phyloP scores from a whole-genome alignment of 2,888 invertebrate genomes.

The Drosophila antonietae region DNA sequence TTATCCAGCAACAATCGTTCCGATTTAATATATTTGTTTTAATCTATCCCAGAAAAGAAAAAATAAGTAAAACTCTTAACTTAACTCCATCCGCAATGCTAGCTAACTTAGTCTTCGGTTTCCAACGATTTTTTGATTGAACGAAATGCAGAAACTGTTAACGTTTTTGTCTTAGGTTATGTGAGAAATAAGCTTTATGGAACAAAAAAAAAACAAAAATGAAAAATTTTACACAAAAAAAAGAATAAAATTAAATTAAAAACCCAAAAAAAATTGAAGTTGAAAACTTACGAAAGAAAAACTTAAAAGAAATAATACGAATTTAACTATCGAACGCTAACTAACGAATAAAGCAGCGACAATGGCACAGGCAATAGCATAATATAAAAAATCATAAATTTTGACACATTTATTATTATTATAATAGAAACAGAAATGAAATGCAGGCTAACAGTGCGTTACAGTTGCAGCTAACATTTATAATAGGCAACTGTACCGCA shows the following conservation, averaged over 20 bases:
- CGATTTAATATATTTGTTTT: constrained; percentile 59
- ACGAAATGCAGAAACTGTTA: constrained; percentile 57
- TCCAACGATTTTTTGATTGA: constrained; percentile 81
- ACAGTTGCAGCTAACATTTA: constrained; percentile 34
- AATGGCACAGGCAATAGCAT: constrained; percentile 44
- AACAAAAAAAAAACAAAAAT: constrained; percentile 38
- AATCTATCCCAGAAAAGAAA: constrained; percentile 11
- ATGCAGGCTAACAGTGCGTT: constrained; percentile 25
- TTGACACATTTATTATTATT: constrained; percentile 1
- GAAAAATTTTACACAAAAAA: constrained; percentile 20
- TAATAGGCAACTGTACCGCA: constrained; percentile 34
- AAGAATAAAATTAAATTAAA: constrained; percentile 45
- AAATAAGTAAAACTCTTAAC: constrained; percentile 10
- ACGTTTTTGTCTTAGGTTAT: constrained; percentile 76
- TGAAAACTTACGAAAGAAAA: constrained; percentile 54
- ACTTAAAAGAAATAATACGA: constrained; percentile 53
- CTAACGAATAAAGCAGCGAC: constrained; percentile 64
- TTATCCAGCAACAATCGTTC: constrained; percentile 37
- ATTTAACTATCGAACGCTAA: constrained; percentile 63
- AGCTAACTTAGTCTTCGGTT: constrained; percentile 79
- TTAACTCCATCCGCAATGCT: constrained; percentile 49
- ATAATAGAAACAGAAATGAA: constrained; percentile 13
- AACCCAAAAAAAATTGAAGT: constrained; percentile 45
- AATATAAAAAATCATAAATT: constrained; percentile 1
- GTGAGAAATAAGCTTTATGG: constrained; percentile 73